Conservation (phyloP, 2,888 invertebrate species). For the Resseliella maxima region DNA sequence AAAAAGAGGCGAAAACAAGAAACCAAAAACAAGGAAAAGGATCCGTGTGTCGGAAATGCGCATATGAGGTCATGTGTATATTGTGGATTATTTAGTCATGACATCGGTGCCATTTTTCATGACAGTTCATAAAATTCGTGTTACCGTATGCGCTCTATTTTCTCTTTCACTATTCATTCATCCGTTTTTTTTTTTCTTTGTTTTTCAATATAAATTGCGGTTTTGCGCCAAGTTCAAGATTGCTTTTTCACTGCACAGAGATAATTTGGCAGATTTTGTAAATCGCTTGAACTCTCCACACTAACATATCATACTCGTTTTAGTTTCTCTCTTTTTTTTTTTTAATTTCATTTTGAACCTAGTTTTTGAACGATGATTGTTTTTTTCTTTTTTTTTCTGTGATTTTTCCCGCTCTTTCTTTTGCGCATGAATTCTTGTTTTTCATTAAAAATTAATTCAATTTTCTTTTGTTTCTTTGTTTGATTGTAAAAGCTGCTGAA, state of each 20-base stretch:
- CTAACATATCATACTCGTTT: no score
- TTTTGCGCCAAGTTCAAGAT: conserved; percentile 30
- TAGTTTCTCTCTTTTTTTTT: no score
- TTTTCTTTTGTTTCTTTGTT: background rate
- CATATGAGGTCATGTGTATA: background rate
- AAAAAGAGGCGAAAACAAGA: background rate
- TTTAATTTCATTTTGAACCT: background rate
- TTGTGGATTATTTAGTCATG: conserved; percentile 19
- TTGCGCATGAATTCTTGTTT: no score
- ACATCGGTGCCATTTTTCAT: conserved; percentile 13
- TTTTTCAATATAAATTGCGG: background rate
- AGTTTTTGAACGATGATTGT: background rate
- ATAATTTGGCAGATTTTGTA: conserved; percentile 30
- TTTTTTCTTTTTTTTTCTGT: background rate
- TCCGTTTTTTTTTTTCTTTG: background rate
- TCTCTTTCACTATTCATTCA: background rate
- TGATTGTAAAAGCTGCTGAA: conserved; percentile 27
- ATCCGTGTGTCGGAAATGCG: background rate
- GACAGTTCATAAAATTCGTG: conserved; percentile 6
- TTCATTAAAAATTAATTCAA: background rate
- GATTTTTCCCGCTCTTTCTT: background rate
- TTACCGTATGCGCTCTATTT: background rate
- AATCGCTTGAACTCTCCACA: background rate
- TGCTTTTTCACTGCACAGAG: background rate
- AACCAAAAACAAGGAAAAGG: background rate